Percentiles rank a stretch among this genome's conserved stretches.
Evolutionary conservation across 1,140 invertebrate genomes (phyloP).

Genomic region (Streblospio benedicti): DNA sequence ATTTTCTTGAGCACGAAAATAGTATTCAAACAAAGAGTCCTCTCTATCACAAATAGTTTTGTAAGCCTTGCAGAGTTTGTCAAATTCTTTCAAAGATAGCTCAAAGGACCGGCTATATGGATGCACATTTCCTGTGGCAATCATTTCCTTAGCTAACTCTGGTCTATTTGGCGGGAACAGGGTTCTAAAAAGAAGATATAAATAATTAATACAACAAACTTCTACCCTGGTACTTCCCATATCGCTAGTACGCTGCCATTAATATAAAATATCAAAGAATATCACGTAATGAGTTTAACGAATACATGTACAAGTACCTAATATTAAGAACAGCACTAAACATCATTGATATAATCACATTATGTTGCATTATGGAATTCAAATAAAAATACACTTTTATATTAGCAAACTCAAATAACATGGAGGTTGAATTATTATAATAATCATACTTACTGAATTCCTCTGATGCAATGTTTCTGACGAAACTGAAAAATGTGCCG

Average conservation of each 20-base stretch:
- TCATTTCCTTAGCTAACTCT: slow-evolving; percentile 1
- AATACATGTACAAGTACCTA: not conserved
- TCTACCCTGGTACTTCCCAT: not conserved
- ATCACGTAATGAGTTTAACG: not conserved
- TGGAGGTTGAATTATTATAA: not conserved
- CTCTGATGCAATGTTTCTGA: slow-evolving; percentile 69
- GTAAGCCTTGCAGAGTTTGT: slow-evolving; percentile 3
- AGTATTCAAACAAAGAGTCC: not conserved
- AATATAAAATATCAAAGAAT: not conserved
- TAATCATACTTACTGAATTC: slow-evolving; percentile 49
- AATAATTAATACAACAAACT: slow-evolving; percentile 4
- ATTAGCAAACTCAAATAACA: not conserved
- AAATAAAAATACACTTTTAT: slow-evolving; percentile 34
- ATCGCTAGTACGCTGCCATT: not conserved
- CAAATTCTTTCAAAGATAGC: slow-evolving; percentile 4
- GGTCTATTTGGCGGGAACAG: slow-evolving; percentile 9
- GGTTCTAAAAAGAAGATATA: not conserved
- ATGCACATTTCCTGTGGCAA: not conserved
- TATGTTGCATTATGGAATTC: not conserved
- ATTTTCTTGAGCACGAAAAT: slow-evolving; percentile 9
- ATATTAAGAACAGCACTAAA: not conserved
- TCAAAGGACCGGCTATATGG: not conserved
- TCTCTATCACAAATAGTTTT: slow-evolving; percentile 9
- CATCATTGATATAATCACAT: not conserved
- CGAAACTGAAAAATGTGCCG: slow-evolving; percentile 77